These are phyloP conservation scores for Ostrea denselamellosa DNA, from an alignment of 1,140 invertebrate genomes.

Conservation along the genomic window DNA sequence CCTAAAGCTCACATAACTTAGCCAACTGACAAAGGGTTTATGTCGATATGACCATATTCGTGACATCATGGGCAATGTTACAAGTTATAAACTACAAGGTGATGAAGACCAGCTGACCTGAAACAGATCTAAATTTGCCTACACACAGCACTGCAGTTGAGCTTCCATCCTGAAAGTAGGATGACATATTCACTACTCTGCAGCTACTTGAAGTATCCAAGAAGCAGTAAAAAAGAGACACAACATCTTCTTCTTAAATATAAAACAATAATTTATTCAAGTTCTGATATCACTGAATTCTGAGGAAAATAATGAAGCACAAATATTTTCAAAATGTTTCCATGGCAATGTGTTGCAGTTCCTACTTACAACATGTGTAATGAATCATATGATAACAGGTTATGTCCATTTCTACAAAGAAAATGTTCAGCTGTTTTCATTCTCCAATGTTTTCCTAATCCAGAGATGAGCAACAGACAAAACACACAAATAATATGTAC, in stretches of 20 bases:
- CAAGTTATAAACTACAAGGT: no score
- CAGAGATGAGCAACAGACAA: background rate
- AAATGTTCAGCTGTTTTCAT: background rate
- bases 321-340: background rate
- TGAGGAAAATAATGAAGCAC: background rate
- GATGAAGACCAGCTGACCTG: no score
- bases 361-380: background rate
- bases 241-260: background rate
- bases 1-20: no score
- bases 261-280: constrained; percentile 13
- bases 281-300: constrained; percentile 8
- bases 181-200: no score
- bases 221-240: background rate
- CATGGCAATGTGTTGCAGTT: background rate
- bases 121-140: no score
- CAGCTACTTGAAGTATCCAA: background rate
- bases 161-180: no score
- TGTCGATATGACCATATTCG: no score
- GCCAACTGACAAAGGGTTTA: no score
- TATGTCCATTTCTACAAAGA: background rate
- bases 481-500: background rate
- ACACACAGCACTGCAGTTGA: no score
- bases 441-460: background rate
- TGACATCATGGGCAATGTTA: no score
- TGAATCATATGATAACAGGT: background rate